Base-by-base conservation (phyloP, 2,797 vertebrate genomes). In the Parambassis ranga region DNA sequence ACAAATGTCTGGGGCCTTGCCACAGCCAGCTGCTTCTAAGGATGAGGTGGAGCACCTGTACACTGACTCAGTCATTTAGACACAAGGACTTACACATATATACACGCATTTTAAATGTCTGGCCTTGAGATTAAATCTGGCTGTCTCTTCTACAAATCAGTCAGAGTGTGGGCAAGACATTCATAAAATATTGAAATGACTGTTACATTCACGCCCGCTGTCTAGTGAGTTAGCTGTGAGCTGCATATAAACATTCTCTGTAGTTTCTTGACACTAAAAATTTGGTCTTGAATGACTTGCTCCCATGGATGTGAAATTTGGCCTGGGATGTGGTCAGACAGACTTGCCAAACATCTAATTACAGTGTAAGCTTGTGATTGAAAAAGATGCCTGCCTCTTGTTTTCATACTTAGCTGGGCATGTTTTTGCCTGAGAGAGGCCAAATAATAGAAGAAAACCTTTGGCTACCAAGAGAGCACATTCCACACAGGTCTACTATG, bases 31-130 rank as follows among this genome's bases (percentile, higher is more conserved):
- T 68, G 63, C 56, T 75, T 51, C 41, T 65, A 47, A 42, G 16
- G 28, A 52, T 72, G 74, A 83, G 76, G 75, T 65, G 83, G 67
- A 82, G 69, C 72, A 75, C 70, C 66, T 70, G 41, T 42, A 59
- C 13, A 11, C 63, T 69, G 76, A 73, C 53, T 81, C 75, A 85
- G 31, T 71, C 74, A 65, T 56, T 55, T 49, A 36, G 62, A 60
- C 60, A 31, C 24, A 68, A 18, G n/a, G 19, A 47, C 27, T 51
- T 18, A 15, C 49, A 65, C 15, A 36, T n/a, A 44, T 14, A n/a
- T 36, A 39, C 35, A 49, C 59, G 71, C 58, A 62, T 5, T 62
- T 10, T 26, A 18, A 11, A 32, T 31, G 81, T 87, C 86, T 90
- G 65, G 71, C 32, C 22, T 44, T 53, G 26, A 74, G 77, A 82